phyloP scores from a whole-genome alignment of 1,140 invertebrate species.

The Zaprionus inermis region DNA sequence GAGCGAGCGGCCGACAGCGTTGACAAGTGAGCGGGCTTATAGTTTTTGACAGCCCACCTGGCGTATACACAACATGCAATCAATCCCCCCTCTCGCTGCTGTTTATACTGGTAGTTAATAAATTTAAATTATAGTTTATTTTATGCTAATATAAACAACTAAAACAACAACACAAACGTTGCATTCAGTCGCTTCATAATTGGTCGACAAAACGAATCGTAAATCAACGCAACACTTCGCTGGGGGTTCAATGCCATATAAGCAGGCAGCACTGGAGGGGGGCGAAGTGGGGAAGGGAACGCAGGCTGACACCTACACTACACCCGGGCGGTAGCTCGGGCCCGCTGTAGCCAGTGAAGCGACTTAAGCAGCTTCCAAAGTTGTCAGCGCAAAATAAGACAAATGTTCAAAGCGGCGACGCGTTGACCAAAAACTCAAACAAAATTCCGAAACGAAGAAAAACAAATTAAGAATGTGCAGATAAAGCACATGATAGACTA shows the following conservation, averaged over 20 bases:
- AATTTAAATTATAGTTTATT: conserved; percentile 68
- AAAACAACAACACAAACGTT: conserved; percentile 17
- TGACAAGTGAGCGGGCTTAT: conserved; percentile 82
- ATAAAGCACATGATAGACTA: background rate
- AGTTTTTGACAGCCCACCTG: conserved; percentile 72
- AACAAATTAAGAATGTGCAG: conserved; percentile 13
- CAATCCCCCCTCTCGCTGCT: background rate
- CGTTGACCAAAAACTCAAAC: conserved; percentile 37
- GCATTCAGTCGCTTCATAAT: conserved; percentile 48
- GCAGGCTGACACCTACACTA: conserved; percentile 64
- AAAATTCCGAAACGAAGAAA: conserved; percentile 23
- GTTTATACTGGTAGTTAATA: conserved; percentile 31
- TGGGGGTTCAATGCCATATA: conserved; percentile 68
- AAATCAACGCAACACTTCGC: conserved; percentile 36
- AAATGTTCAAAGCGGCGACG: conserved; percentile 71
- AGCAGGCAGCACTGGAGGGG: conserved; percentile 33
- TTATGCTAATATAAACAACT: conserved; percentile 58
- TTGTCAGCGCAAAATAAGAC: conserved; percentile 81
- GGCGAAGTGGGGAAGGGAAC: background rate
- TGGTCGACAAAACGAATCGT: conserved; percentile 53
- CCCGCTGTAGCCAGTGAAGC: conserved; percentile 28
- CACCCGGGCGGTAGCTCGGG: conserved; percentile 35
- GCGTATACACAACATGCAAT: conserved; percentile 37
- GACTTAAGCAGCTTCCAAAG: conserved; percentile 76
- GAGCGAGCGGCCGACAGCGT: conserved; percentile 47